Conservation (phyloP, 1,140 invertebrate genomes). For the Littorina saxatilis region DNA sequence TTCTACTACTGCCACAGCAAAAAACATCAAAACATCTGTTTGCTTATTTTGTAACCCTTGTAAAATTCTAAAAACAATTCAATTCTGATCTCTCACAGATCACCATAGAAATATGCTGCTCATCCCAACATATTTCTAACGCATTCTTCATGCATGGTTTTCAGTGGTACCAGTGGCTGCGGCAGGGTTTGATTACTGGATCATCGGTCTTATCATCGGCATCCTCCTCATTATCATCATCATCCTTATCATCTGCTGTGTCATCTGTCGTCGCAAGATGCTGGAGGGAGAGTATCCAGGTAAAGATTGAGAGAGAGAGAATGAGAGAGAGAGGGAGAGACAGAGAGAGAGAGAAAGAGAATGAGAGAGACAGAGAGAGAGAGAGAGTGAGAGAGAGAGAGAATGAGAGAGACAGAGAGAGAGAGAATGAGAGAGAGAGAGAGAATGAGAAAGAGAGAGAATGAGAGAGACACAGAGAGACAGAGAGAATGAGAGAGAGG, state of each 20-base stretch:
- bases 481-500: too few species aligned
- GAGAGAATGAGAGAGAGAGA: background rate
- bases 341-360: too few species aligned
- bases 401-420: too few species aligned
- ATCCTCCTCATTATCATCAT: conserved; percentile 50
- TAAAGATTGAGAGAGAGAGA: conserved; percentile 8
- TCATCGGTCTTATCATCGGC: conserved; percentile 53
- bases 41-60: background rate
- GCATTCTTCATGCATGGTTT: background rate
- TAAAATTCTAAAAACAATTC: background rate
- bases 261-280: conserved; percentile 48
- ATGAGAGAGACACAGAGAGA: background rate
- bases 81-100: background rate
- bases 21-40: background rate
- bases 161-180: background rate
- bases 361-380: too few species aligned
- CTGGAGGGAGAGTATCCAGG: conserved; percentile 51
- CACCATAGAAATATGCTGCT: too few species aligned
- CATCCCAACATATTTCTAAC: background rate
- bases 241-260: conserved; percentile 50
- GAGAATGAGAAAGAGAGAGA: background rate
- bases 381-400: too few species aligned
- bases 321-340: background rate
- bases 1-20: background rate
- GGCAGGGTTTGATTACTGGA: conserved; percentile 48